Base-by-base conservation (phyloP, 2,797 vertebrate species). In the Rhynchonycteris naso region DNA sequence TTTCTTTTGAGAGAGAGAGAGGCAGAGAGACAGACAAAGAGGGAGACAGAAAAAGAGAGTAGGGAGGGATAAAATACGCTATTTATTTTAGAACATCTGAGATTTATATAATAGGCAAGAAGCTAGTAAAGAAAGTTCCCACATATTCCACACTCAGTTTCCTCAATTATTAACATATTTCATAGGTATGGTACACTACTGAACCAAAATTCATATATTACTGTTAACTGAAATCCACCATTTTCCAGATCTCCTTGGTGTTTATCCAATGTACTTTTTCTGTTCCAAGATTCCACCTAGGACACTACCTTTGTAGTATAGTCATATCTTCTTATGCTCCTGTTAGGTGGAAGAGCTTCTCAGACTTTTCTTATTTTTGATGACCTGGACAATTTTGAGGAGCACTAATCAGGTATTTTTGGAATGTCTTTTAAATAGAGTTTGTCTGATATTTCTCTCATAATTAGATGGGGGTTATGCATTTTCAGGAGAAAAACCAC, bases 71-170 rank as follows among this genome's bases (percentile, higher is more conserved):
- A 1, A 54, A 81, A 61, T 13, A 75, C 5, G 35, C 8, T 33
- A 30, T 21, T 61, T 74, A 33, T 59, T 91, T 91, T 56, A 86
- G n/a, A 95, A 87, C 22, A 50, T 71, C 90, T 75, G 21, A 80
- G 9, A 71, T 30, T 12, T n/a, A 54, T 19, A 47, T 16, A 35
- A 47, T 72, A 87, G 28, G 19, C 61, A 22, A 87, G 26, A 92
- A 65, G 12, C 21, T 47, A 61, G 26, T 33, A 86, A 33, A 88
- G 18, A 71, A 82, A 59, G 1, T 47, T 24, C 7, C 33, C 52
- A 56, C 54, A 56, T 47, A 30, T 9, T 16, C 33, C 8, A n/a
- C 10, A 54, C 19, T 7, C 8, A 19, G 66, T 84, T 85, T 76
- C 3, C 33, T 50, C 18, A 50, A 47, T 28, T 72, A n/a, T 75